phyloP scores from a whole-genome alignment of 2,797 vertebrate species.

The Iguana delicatissima region DNA sequence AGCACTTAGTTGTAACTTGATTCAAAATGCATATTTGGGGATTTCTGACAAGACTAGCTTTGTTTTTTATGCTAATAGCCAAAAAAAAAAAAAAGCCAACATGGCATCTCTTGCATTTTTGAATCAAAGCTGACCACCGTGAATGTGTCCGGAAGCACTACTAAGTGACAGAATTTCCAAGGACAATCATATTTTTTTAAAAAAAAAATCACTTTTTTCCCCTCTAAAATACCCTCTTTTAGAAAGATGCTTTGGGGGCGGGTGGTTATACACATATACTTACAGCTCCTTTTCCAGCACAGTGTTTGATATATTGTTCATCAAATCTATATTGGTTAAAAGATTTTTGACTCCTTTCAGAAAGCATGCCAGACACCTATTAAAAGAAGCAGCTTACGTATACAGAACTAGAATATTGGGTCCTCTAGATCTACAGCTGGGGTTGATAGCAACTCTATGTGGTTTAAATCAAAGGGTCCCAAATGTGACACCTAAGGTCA shows the following conservation, averaged over 20 bases:
- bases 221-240: slow-evolving; percentile 44
- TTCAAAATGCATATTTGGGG: slow-evolving; percentile 76
- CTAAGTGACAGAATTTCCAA: slow-evolving; percentile 65
- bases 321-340: slow-evolving; percentile 62
- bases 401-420: background rate
- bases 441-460: background rate
- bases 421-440: background rate
- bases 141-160: slow-evolving; percentile 70
- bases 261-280: background rate
- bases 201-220: slow-evolving; percentile 55
- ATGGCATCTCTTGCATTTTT: slow-evolving; percentile 73
- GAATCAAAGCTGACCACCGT: slow-evolving; percentile 73
- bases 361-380: slow-evolving; percentile 43
- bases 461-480: background rate
- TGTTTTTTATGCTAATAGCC: slow-evolving; percentile 75
- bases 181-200: slow-evolving; percentile 39
- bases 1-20: slow-evolving; percentile 74
- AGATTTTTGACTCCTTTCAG: slow-evolving; percentile 54
- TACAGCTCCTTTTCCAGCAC: slow-evolving; percentile 42
- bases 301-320: slow-evolving; percentile 50
- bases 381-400: slow-evolving; percentile 24
- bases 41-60: slow-evolving; percentile 70
- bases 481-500: background rate
- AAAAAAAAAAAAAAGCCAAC: slow-evolving; percentile 41
- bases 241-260: slow-evolving; percentile 35